These are phyloP conservation scores for Prionailurus viverrinus DNA, from an alignment of 2,113 vertebrate species.

Conservation along the genomic window DNA sequence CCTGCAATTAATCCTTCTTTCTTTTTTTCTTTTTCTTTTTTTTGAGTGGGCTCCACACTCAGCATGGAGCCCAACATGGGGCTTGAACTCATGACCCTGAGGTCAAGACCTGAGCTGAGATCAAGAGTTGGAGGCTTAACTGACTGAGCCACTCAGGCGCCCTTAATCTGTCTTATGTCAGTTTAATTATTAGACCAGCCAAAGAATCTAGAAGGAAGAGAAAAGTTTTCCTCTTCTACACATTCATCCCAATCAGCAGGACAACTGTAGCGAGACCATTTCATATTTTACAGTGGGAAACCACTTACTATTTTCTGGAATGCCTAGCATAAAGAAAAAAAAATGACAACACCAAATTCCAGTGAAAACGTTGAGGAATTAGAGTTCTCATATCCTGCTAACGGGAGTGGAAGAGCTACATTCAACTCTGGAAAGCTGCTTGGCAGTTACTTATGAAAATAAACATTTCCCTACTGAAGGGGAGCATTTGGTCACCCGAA, in stretches of 20 bases:
- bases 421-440: neutral
- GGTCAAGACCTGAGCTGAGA: too few relatives aligned
- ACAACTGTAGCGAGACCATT: neutral
- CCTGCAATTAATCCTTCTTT: neutral
- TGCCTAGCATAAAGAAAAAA: neutral
- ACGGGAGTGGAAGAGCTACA: neutral
- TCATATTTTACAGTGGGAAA: neutral
- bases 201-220: neutral
- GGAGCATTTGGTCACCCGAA: neutral
- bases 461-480: neutral
- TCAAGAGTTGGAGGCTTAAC: too few relatives aligned
- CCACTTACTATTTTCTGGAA: neutral
- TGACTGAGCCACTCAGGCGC: too few relatives aligned
- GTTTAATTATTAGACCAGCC: neutral
- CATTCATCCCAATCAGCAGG: neutral
- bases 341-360: neutral
- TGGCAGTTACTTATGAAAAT: neutral
- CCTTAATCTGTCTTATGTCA: neutral
- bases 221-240: neutral
- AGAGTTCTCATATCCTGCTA: neutral
- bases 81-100: too few relatives aligned
- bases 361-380: neutral
- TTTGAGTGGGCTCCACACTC: too few relatives aligned
- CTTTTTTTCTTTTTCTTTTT: too few relatives aligned
- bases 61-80: too few relatives aligned